Base-by-base conservation (phyloP, 2,113 vertebrate species). In the Leucoraja erinaceus region DNA sequence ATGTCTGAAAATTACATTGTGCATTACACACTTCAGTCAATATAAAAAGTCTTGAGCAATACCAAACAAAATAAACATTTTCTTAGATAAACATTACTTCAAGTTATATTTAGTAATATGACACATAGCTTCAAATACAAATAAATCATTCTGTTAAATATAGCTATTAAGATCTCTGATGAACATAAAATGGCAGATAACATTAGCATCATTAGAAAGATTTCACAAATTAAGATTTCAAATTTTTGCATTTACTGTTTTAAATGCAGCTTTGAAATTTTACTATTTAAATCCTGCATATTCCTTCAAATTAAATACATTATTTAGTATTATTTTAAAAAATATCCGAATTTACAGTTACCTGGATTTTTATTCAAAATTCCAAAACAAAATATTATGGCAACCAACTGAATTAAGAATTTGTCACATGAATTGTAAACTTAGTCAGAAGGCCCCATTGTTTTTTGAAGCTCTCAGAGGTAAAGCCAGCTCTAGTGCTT, bases 1-100 rank as follows among this genome's bases (percentile, higher is more conserved):
- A n/a, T 28, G 25, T 56, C 11, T 18, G 59, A 31, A 86, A 54
- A 86, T 25, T 61, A 86, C 10, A 61, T 86, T 61, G 81, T 22
- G 18, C 78, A 81, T 81, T 81, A 54, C 78, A 11, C 28, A 10
- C 81, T 59, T 54, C 47, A 84, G 22, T 61, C 28, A 86, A 25
- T 31, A 86, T 61, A 63, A 63, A 88, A 88, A 31, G 83, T 88
- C 81, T 59, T 18, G 16, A 88, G 83, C 83, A 88, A 63, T 88
- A 31, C 83, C 59, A 31, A 5, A 12, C 59, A n/a, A n/a, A 31
- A 88, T 63, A 61, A 12, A 31, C 59, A 16, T 14, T 16, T 63
- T 31, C 16, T 31, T 25, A 91, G 54, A 9, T 16, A 72, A 74
- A 28, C 31, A 72, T 22, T 25, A 38, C 38, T 18, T 54, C 28